Conservation (phyloP, 2,888 invertebrate genomes). For the Cataglyphis rosenhaueri region DNA sequence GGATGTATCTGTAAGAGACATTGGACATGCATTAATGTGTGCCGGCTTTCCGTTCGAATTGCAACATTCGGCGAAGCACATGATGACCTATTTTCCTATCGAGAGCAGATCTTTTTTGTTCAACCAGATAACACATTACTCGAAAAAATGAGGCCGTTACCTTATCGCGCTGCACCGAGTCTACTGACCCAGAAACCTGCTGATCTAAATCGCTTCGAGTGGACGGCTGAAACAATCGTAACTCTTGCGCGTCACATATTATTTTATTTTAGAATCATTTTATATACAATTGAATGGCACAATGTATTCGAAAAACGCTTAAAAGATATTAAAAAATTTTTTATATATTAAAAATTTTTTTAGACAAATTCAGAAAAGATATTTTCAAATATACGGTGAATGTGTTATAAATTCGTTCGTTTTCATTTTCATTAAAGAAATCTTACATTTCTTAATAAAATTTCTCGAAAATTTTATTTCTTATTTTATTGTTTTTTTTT, state of each 20-base stretch:
- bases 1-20: conserved; percentile 14
- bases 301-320: not conserved
- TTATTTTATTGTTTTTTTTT: not conserved
- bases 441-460: not conserved
- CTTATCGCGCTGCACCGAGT: conserved; percentile 64
- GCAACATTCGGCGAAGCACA: conserved; percentile 60
- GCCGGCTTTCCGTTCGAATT: conserved; percentile 54
- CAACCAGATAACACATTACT: conserved; percentile 59
- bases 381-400: not conserved
- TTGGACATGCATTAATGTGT: conserved; percentile 51
- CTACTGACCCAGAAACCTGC: conserved; percentile 62
- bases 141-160: conserved; percentile 39
- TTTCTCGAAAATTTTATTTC: not conserved
- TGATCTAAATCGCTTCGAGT: not conserved
- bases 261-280: not conserved
- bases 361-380: not conserved
- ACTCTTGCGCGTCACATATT: not conserved
- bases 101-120: conserved; percentile 68
- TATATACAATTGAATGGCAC: not conserved
- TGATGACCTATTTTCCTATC: conserved; percentile 71
- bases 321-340: not conserved
- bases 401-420: not conserved
- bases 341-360: not conserved
- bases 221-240: not conserved
- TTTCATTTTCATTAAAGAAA: not conserved